A percentile compares a stretch with the other conserved stretches of the same genome.
These are phyloP conservation scores for Linnaemya vulpina DNA, from an alignment of 2,888 invertebrate species.

Conservation along the genomic window DNA sequence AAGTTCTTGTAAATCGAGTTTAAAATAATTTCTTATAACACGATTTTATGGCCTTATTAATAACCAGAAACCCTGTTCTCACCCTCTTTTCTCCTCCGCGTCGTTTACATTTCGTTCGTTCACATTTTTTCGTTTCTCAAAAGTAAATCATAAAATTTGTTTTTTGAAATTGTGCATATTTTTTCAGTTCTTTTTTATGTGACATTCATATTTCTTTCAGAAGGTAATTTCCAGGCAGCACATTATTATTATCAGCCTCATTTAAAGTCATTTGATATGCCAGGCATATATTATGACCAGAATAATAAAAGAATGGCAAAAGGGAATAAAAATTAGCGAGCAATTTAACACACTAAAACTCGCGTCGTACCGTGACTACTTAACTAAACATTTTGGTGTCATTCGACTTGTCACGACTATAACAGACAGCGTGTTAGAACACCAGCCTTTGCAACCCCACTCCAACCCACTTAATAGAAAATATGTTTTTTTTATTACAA, in stretches of 20 bases:
- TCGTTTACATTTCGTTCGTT: neutral
- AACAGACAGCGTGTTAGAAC: constrained; percentile 30
- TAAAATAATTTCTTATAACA: neutral
- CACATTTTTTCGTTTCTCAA: constrained; percentile 6
- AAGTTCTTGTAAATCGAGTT: neutral
- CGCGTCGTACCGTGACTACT: constrained; percentile 16
- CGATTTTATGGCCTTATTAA: constrained; percentile 7
- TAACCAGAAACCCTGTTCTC: neutral
- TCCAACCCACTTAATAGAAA: neutral
- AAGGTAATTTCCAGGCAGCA: constrained; percentile 68
- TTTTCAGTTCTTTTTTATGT: constrained; percentile 33
- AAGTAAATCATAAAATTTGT: constrained; percentile 34
- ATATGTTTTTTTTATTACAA: constrained; percentile 1
- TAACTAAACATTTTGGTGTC: constrained; percentile 16
- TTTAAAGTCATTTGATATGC: constrained; percentile 70
- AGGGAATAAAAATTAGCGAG: constrained; percentile 29
- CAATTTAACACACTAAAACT: constrained; percentile 24
- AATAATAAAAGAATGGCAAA: constrained; percentile 53
- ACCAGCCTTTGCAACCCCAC: constrained; percentile 11
- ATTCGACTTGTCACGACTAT: constrained; percentile 21
- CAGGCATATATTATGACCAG: constrained; percentile 58
- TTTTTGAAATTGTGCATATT: constrained; percentile 4
- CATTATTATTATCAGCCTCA: constrained; percentile 71
- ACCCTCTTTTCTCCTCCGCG: neutral
- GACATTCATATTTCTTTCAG: constrained; percentile 65